Base-by-base conservation (phyloP, 1,140 invertebrate species). In the Agrilus planipennis region DNA sequence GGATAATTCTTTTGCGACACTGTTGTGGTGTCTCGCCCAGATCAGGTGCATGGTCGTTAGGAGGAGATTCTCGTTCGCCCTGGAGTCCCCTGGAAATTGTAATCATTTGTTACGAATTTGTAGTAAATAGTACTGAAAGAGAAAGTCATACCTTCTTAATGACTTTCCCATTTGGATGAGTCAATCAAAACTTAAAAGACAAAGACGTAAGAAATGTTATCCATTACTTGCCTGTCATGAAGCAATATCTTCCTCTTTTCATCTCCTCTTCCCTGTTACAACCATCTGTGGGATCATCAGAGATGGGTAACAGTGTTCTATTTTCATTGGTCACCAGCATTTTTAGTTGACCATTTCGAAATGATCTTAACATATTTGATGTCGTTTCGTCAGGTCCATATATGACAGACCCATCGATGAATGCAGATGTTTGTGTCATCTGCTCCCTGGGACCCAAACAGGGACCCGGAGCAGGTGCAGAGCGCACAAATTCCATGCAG, bases 1-100 rank as follows among this genome's bases (percentile, higher is more conserved):
- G 3, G 73, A 65, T 22, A 97, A 63, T 47, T 79, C 74, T 34
- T 76, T 70, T 0, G 89, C 87, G 39, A 96, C 70, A 45, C 80
- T 77, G 63, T 97, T 97, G 61, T 97, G 92, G 52, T 91, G 79
- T 46, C 91, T 65, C 47, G 96, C 64, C 73, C 86, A 90, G 4
- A 91, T 67, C 0, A 89, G 88, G 60, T 96, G 91, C 35, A 92
- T 69, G 0, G 83, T 80, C 5, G 85, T 81, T 12, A 96, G 61
- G 0, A 84, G 90, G 0, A 87, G 85, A 54, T 93, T 87, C 58
- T 92, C 88, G 45, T 81, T 85, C 35, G 84, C 77, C 2, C 89
- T 67, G 0, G 71, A 75, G 61, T 93, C 89, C 0, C 88, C 89
- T 79, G 67, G 52, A 22, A 46, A 46, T 45, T 34, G 3, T 21